Conservation (phyloP, 2,113 vertebrate species). For the Meleagris gallopavo region DNA sequence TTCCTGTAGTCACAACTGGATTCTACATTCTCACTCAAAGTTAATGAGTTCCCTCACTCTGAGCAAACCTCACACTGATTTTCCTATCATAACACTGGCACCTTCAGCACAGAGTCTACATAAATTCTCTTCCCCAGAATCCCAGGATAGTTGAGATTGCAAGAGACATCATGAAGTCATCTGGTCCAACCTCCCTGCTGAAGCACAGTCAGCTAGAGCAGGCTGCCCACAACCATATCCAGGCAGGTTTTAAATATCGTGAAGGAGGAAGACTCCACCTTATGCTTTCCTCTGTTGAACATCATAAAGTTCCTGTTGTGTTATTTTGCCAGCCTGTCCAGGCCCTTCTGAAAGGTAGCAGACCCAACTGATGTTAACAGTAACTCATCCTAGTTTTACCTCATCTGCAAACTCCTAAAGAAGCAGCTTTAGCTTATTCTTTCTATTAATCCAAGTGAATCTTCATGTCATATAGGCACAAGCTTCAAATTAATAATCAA, state of each 20-base stretch:
- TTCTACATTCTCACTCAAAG: not conserved
- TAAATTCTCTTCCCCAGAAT: not conserved
- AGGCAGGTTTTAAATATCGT: not conserved
- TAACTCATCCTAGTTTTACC: not conserved
- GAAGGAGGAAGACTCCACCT: not conserved
- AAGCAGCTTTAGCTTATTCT: not conserved
- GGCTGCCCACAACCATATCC: not conserved
- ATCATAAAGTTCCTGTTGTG: not conserved
- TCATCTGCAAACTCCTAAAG: no score
- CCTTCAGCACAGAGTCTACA: not conserved
- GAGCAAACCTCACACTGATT: not conserved
- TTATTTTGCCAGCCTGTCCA: not conserved
- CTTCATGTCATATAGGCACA: not conserved
- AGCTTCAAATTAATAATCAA: not conserved
- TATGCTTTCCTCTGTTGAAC: no score
- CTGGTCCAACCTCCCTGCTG: not conserved
- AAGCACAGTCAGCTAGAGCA: not conserved
- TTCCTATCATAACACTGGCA: not conserved
- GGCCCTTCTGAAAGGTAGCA: not conserved
- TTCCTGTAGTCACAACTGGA: not conserved
- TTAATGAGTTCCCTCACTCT: not conserved
- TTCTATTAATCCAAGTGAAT: not conserved
- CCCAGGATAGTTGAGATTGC: not conserved
- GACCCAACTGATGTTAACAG: not conserved
- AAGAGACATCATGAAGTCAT: not conserved